Conservation (phyloP, 2,888 invertebrate genomes). For the Epsilonema sp. region DNA sequence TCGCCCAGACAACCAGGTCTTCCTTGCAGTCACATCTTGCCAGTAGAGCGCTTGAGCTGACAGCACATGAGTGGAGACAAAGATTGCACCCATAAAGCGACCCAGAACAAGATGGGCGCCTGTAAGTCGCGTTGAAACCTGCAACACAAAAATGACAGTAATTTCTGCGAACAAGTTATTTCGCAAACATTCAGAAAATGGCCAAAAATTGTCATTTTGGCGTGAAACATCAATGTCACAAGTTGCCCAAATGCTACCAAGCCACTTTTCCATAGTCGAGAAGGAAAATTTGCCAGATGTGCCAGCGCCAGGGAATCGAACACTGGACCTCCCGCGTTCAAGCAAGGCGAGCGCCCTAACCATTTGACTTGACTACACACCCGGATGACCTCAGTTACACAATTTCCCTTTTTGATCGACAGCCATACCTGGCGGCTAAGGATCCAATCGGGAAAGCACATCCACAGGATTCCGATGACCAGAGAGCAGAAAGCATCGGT, state of each 20-base stretch:
- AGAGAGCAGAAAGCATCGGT: neutral
- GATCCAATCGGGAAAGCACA: constrained; percentile 2
- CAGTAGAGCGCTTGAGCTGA: neutral
- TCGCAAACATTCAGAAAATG: neutral
- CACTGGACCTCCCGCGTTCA: no score
- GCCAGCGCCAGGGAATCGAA: no score
- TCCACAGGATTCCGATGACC: neutral
- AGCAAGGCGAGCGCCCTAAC: no score
- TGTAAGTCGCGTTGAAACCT: neutral
- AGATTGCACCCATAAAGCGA: neutral
- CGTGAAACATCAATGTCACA: no score
- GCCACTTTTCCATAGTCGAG: no score
- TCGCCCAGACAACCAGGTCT: neutral
- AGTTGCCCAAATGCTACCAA: no score
- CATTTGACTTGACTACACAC: no score
- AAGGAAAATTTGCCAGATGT: no score
- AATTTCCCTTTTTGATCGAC: no score
- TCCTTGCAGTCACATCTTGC: neutral
- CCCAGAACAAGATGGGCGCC: neutral
- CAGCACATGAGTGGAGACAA: neutral
- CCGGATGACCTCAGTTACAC: no score
- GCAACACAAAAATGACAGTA: neutral
- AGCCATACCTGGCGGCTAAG: neutral
- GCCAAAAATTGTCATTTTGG: no score
- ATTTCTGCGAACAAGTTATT: neutral